Base-by-base conservation (phyloP, 2,888 invertebrate genomes). In the Scaptomyza parva region DNA sequence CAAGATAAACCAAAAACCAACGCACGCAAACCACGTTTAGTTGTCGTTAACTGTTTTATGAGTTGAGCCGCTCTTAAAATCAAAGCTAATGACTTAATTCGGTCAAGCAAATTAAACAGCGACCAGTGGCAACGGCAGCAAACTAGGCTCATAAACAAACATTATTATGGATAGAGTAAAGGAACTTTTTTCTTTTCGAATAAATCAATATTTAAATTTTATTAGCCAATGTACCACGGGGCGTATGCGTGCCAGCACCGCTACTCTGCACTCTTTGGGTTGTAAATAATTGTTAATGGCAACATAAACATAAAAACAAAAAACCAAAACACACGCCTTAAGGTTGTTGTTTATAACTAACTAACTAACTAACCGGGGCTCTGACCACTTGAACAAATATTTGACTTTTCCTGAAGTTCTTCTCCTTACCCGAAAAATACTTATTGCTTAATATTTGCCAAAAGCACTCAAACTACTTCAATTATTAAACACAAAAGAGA, bases 1-100 rank as follows among this genome's bases (percentile, higher is more conserved):
- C 22, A 4, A 22, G 28, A 8, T 28, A 9, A 2, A 9, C 28
- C 9, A 28, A 9, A 1, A 24, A 24, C 3, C 17, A 9, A 22
- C 3, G n/a, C 1, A 18, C 14, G 52, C 41, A 51, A 37, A 37
- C 17, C 37, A 3, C 17, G 37, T 3, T 37, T 9, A 17, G 17
- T 9, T 37, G 63, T 77, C 80, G 78, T 82, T 81, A 76, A 63
- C 61, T 54, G 51, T 61, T 82, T 83, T 77, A 82, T 68, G 69
- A 60, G 61, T 53, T 58, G n/a, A n/a, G n/a, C n/a, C n/a, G n/a
- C 28, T 66, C 62, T 83, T 81, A 82, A 82, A 82, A 82, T 72
- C 78, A 69, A 72, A 51, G 68, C 75, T 81, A 83, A 82, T 83
- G 78, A 79, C 79, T 79, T 68, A 78, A 81, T 82, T 78, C 70